These are phyloP conservation scores for Drosophila mauritiana DNA, from an alignment of 1,140 invertebrate species.

Conservation along the genomic window DNA sequence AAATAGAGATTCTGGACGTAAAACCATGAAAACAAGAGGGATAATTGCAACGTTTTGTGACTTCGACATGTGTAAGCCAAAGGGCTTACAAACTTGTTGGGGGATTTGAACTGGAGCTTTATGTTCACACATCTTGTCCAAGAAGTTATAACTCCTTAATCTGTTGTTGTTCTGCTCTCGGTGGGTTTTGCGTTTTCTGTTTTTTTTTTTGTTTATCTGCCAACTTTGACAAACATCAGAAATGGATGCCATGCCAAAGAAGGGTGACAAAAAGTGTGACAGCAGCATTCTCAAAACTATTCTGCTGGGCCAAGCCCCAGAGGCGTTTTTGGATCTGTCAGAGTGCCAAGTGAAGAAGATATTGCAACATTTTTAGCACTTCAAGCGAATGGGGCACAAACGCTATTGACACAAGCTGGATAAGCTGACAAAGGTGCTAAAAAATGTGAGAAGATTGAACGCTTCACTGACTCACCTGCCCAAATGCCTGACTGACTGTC, in stretches of 20 bases:
- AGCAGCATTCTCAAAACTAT: conserved; percentile 42
- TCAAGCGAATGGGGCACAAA: conserved; percentile 28
- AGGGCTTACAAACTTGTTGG: conserved; percentile 31
- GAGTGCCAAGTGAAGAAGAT: conserved; percentile 38
- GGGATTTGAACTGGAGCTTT: conserved; percentile 6
- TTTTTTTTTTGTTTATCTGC: conserved; percentile 37
- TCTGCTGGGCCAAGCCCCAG: conserved; percentile 16
- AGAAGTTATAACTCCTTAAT: conserved; percentile 43
- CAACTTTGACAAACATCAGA: conserved; percentile 27
- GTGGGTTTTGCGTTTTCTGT: conserved; percentile 1
- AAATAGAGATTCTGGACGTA: background rate
- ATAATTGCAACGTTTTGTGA: conserved; percentile 34
- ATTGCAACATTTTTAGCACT: conserved; percentile 45
- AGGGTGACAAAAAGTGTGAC: conserved; percentile 45
- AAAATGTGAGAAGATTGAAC: conserved; percentile 54
- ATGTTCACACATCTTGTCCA: conserved; percentile 33
- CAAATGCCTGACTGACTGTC: conserved; percentile 19
- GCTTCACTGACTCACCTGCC: conserved; percentile 41
- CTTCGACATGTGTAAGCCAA: conserved; percentile 42
- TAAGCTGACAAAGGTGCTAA: conserved; percentile 56
- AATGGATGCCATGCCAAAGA: conserved; percentile 5
- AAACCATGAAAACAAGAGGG: background rate
- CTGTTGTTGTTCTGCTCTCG: conserved; percentile 32
- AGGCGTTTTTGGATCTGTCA: conserved; percentile 34
- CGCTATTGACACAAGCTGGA: conserved; percentile 52